Evolutionary conservation across 2,797 vertebrate genomes (phyloP).

Genomic region (Bucorvus abyssinicus): DNA sequence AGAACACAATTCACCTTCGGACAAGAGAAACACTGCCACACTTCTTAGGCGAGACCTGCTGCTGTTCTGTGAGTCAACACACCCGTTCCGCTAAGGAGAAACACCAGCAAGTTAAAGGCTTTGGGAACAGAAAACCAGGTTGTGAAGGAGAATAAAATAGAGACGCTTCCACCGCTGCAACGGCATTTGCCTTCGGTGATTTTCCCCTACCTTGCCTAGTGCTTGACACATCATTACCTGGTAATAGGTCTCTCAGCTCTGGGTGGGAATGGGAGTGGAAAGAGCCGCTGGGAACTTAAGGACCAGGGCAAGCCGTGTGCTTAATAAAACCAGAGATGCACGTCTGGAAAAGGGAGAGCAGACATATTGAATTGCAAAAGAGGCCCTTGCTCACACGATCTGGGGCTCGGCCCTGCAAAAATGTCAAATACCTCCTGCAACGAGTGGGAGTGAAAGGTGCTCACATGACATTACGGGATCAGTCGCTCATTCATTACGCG

Average conservation of each 20-base stretch:
- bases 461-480: background rate
- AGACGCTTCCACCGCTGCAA: background rate
- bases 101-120: background rate
- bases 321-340: constrained; percentile 29
- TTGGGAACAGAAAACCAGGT: background rate
- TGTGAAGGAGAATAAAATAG: background rate
- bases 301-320: background rate
- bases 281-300: constrained; percentile 15
- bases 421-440: constrained; percentile 19
- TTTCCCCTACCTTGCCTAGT: constrained; percentile 1
- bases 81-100: background rate
- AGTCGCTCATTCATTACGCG: background rate
- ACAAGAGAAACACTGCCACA: background rate
- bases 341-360: constrained; percentile 64
- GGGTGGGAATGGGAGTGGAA: constrained; percentile 11
- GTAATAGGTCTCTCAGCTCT: constrained; percentile 38
- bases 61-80: background rate
- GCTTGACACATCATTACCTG: constrained; percentile 50
- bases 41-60: background rate
- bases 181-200: background rate
- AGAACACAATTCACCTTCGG: background rate
- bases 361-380: constrained; percentile 62
- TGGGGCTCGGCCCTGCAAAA: constrained; percentile 4
- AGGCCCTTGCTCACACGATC: constrained; percentile 42
- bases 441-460: constrained; percentile 15